phyloP scores from a whole-genome alignment of 2,888 invertebrate species.

The Zonitis immaculata region DNA sequence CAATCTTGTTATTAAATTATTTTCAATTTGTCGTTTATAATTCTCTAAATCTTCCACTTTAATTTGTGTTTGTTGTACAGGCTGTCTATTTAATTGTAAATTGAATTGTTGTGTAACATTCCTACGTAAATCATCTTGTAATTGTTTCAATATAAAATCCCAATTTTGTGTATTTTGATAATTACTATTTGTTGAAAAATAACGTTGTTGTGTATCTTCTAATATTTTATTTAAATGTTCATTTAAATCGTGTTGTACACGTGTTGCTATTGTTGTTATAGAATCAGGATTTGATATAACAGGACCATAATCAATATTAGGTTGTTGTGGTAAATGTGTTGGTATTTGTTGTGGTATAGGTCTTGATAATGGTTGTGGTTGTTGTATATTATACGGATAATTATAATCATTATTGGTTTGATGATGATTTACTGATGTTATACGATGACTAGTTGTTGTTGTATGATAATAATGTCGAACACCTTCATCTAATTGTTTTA shows the following conservation, averaged over 20 bases:
- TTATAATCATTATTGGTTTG: slow-evolving; percentile 6
- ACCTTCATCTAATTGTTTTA: slow-evolving; percentile 32
- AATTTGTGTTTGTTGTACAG: slow-evolving; percentile 34
- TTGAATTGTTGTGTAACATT: slow-evolving; percentile 41
- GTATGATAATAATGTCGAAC: slow-evolving; percentile 20
- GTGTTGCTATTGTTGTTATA: slow-evolving; percentile 38
- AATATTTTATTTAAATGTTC: slow-evolving; percentile 36
- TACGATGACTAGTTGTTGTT: neutral
- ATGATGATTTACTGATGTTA: slow-evolving; percentile 7
- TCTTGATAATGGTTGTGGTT: slow-evolving; percentile 1
- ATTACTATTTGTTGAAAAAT: slow-evolving; percentile 28
- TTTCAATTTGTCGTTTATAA: slow-evolving; percentile 39
- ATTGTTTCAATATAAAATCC: slow-evolving; percentile 33
- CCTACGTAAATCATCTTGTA: slow-evolving; percentile 37
- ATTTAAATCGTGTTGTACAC: slow-evolving; percentile 38
- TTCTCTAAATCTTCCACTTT: slow-evolving; percentile 38
- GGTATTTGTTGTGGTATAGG: neutral
- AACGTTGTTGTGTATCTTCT: slow-evolving; percentile 29
- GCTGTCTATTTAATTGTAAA: slow-evolving; percentile 36
- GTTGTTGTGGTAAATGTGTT: slow-evolving; percentile 1
- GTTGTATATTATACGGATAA: slow-evolving; percentile 11
- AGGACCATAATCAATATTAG: slow-evolving; percentile 26
- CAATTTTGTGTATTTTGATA: slow-evolving; percentile 25
- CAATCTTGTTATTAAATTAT: slow-evolving; percentile 38
- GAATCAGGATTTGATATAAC: slow-evolving; percentile 32